Evolutionary conservation across 1,140 invertebrate species (phyloP).

Genomic region (Nasonia longicornis): DNA sequence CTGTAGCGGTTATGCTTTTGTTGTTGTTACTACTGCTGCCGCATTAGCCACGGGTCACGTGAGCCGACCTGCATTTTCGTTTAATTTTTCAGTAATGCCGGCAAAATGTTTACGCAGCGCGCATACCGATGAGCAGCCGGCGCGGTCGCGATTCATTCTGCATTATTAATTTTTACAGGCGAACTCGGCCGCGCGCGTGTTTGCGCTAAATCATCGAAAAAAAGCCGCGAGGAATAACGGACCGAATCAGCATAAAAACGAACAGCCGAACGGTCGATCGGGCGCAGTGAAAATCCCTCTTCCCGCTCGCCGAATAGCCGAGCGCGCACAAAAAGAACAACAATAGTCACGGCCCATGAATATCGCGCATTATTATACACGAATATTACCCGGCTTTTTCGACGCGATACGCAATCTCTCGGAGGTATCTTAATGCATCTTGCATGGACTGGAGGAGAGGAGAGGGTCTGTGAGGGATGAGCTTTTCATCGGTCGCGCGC

Average conservation of each 20-base stretch:
- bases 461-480: constrained; percentile 30
- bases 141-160: not conserved
- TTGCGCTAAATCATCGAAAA: not conserved
- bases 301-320: too few relatives aligned
- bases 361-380: constrained; percentile 16
- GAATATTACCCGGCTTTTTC: constrained; percentile 14
- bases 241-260: not conserved
- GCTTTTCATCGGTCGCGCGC: constrained; percentile 42
- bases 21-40: not conserved
- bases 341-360: too few relatives aligned
- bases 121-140: not conserved
- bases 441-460: not conserved
- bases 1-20: too few relatives aligned
- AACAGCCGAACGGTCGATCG: not conserved
- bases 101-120: not conserved
- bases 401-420: constrained; percentile 30
- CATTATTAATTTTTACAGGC: not conserved
- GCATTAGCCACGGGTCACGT: not conserved
- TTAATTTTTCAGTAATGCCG: not conserved
- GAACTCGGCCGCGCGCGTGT: not conserved
- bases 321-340: too few relatives aligned
- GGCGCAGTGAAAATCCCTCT: not conserved
- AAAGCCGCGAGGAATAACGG: not conserved
- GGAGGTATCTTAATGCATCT: constrained; percentile 44
- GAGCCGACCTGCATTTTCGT: not conserved